phyloP scores from a whole-genome alignment of 64 coral and sea anemone genomes.

The Acropora tenuis region DNA sequence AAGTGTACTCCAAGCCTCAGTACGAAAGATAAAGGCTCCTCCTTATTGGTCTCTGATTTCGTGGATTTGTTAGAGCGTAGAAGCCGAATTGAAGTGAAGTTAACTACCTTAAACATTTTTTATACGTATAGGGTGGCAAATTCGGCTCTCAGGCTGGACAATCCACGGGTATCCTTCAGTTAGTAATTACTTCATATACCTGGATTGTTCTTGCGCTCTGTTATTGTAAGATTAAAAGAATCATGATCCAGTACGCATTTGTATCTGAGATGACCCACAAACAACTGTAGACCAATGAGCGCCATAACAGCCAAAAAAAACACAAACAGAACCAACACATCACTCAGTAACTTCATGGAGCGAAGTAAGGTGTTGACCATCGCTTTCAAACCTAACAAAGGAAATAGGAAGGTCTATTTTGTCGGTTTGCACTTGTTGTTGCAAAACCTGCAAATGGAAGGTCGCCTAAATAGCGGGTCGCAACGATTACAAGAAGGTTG shows the following conservation, averaged over 20 bases:
- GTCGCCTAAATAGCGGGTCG: too few relatives aligned
- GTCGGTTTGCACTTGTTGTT: not conserved
- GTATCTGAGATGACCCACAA: conserved; percentile 66
- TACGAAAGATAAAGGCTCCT: too few relatives aligned
- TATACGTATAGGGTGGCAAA: too few relatives aligned
- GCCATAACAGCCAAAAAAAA: conserved; percentile 73
- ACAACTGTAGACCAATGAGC: conserved; percentile 64
- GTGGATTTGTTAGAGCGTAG: too few relatives aligned
- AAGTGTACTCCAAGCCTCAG: too few relatives aligned
- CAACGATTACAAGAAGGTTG: too few relatives aligned
- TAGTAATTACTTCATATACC: not conserved
- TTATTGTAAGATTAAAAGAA: not conserved
- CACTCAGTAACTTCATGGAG: conserved; percentile 71
- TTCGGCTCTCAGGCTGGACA: too few relatives aligned
- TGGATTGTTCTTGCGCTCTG: conserved; percentile 20
- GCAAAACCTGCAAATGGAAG: not conserved
- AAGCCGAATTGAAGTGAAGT: too few relatives aligned
- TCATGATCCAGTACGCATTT: conserved; percentile 53
- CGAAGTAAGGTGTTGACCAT: conserved; percentile 80
- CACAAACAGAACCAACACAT: conserved; percentile 68
- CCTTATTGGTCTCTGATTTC: too few relatives aligned
- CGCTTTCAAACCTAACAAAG: conserved; percentile 49
- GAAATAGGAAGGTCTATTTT: not conserved
- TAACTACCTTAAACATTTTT: too few relatives aligned
- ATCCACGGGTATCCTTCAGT: too few relatives aligned